Evolutionary conservation across 2,797 vertebrate genomes (phyloP), one percentile per base, ranked within the genome.

Genomic region (Liasis olivaceus): DNA sequence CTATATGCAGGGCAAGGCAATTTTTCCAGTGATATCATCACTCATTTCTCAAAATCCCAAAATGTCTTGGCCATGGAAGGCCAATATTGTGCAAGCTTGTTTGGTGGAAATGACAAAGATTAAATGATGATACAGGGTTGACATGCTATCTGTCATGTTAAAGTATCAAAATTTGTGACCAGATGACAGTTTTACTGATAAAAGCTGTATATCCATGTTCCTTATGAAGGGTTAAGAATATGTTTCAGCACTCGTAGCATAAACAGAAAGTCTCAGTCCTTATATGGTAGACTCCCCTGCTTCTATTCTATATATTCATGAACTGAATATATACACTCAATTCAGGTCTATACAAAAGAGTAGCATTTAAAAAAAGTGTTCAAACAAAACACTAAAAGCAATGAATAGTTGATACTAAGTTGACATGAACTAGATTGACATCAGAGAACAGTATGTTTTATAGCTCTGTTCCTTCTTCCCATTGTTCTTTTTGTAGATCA

Each of bases 121-220:
- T 24, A 60, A 5, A 63, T 36, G 14, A n/a, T 63, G 22, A 87
- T 66, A 22, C 31, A 86, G 13, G 28, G 24, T 20, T 17, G 54
- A 26, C 5, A 60, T 1, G 7, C 64, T 59, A 26, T 51, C 93
- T 93, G 90, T 92, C 9, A 92, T 87, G 3, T 72, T 86, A 88
- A 87, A 92, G 3, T 9, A 15, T 4, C 84, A 63, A 92, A 94
- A 84, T 0, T 1, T 94, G 12, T 31, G 11, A 62, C 11, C 11
- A 69, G 90, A 88, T 77, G 89, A 4, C 28, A 3, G 1, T 63
- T 95, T 95, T 84, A 26, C 20, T 1, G 56, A 14, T 89, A 90
- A 95, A 28, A 77, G 42, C 24, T 69, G 63, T 26, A 59, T 69
- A 42, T 59, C 15, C 36, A 5, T 87, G 31, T 58, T 51, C 20